These are phyloP conservation scores for Athripsodes cinereus DNA, from an alignment of 2,888 invertebrate genomes.

Conservation along the genomic window DNA sequence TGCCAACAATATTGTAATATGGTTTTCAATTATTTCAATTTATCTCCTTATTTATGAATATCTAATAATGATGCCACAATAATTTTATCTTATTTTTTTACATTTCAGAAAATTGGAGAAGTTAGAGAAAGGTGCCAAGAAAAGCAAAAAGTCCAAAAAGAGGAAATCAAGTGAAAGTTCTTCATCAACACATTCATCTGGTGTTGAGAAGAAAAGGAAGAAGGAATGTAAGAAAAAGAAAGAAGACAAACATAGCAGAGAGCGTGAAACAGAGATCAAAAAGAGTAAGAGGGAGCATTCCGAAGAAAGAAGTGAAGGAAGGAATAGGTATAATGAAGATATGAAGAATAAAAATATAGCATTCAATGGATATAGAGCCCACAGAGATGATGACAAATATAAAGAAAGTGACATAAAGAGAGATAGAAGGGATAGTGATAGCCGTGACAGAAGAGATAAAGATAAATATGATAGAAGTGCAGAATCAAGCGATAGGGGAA, in stretches of 20 bases:
- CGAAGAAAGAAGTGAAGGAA: neutral
- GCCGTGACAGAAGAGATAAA: neutral
- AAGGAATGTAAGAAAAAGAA: conserved; percentile 34
- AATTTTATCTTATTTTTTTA: conserved; percentile 5
- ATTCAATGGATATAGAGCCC: neutral
- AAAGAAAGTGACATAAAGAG: neutral
- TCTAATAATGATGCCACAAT: neutral
- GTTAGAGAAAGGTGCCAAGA: conserved; percentile 52
- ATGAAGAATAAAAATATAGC: neutral
- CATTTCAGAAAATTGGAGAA: conserved; percentile 59
- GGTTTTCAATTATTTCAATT: too few relatives aligned
- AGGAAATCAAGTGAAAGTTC: conserved; percentile 29
- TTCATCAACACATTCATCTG: conserved; percentile 18
- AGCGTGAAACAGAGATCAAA: neutral
- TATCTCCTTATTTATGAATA: too few relatives aligned
- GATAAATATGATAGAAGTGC: neutral
- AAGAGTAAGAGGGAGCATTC: neutral
- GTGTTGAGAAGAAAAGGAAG: conserved; percentile 29
- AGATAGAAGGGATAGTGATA: neutral
- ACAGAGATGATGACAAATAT: neutral
- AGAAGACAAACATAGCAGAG: conserved; percentile 30
- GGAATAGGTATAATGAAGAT: neutral
- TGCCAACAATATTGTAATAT: too few relatives aligned
- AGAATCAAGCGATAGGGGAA: neutral
- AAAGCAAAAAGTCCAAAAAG: conserved; percentile 34